Base-by-base conservation (phyloP, 2,113 vertebrate species). In the Trachemys scripta region DNA sequence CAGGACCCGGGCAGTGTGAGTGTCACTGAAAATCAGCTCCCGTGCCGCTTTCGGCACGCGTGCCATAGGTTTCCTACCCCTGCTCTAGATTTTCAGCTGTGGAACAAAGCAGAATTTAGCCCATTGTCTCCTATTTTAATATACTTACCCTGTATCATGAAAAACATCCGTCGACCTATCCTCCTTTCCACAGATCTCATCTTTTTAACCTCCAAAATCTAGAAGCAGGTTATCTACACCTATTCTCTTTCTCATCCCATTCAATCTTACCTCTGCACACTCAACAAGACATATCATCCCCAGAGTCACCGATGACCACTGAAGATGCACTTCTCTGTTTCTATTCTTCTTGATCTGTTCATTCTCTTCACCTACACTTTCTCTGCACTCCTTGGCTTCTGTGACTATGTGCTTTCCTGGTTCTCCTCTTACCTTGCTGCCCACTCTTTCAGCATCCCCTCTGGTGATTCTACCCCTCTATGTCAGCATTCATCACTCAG, bases 131-230 rank as follows among this genome's bases (percentile, higher is more conserved):
- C n/a, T 38, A 72, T 72, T 47, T 10, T 82, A 11, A 3, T 20
- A 85, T 82, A 90, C 91, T 85, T 87, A 49, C 59, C 76, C 6
- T 5, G 20, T 27, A 47, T 1, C 45, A 42, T 84, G 53, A 91
- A 72, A 84, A 83, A 1, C 84, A 85, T 42, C 54, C 3, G 13
- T 62, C 69, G 24, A 31, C 54, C 88, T 8, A 54, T 1, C 65
- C 25, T 31, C 38, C 2, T 72, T 93, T 82, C 25, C 27, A 31
- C 5, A 11, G 8, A 56, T 42, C 80, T 85, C 57, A 78, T 2
- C 24, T 10, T 86, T 80, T 75, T 51, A 57, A 83, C 42, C 92
- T 89, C 54, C 47, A 85, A 47, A 76, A 59, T 82, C 54, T 79
- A 54, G 85, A 29, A 91, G 50, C 16, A 90, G 51, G 31, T 1